Conservation (phyloP, 1,140 invertebrate species). For the Drosophila pandora region DNA sequence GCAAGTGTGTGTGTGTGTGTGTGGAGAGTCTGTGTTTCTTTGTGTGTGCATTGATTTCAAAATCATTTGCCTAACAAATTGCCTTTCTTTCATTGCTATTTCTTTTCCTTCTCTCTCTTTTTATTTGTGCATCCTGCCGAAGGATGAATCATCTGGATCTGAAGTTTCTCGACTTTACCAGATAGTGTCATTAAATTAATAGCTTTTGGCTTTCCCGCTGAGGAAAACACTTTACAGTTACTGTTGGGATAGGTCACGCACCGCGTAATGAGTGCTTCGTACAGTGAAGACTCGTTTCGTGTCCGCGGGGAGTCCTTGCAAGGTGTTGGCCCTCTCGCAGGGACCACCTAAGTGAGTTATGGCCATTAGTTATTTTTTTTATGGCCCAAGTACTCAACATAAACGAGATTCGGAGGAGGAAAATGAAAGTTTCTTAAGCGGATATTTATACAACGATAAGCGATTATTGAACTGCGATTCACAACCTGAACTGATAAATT, state of each 20-base stretch:
- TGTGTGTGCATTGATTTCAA: conserved; percentile 17
- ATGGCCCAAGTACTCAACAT: conserved; percentile 17
- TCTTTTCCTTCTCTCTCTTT: no score
- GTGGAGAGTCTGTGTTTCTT: conserved; percentile 2
- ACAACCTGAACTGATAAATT: background rate
- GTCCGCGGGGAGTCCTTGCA: conserved; percentile 28
- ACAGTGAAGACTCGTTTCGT: conserved; percentile 29
- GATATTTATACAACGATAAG: conserved; percentile 6
- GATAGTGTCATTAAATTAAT: conserved; percentile 37
- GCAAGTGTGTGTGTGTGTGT: conserved; percentile 29
- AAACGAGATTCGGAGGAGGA: conserved; percentile 4
- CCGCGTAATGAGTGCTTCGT: conserved; percentile 34
- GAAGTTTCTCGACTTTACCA: conserved; percentile 32
- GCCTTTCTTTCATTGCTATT: conserved; percentile 8
- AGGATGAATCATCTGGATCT: conserved; percentile 27
- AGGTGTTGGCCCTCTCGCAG: conserved; percentile 31
- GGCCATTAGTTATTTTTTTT: conserved; percentile 33
- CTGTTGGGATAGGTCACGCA: conserved; percentile 47
- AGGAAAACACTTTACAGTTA: conserved; percentile 21
- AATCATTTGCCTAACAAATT: conserved; percentile 45
- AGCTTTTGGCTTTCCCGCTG: conserved; percentile 11
- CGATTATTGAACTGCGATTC: background rate
- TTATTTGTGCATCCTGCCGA: background rate
- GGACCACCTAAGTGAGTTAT: conserved; percentile 40
- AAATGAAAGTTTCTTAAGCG: conserved; percentile 10